Percentiles rank a stretch among this genome's conserved stretches.
Evolutionary conservation across 1,140 invertebrate genomes (phyloP).

Genomic region (Drosophila simulans): DNA sequence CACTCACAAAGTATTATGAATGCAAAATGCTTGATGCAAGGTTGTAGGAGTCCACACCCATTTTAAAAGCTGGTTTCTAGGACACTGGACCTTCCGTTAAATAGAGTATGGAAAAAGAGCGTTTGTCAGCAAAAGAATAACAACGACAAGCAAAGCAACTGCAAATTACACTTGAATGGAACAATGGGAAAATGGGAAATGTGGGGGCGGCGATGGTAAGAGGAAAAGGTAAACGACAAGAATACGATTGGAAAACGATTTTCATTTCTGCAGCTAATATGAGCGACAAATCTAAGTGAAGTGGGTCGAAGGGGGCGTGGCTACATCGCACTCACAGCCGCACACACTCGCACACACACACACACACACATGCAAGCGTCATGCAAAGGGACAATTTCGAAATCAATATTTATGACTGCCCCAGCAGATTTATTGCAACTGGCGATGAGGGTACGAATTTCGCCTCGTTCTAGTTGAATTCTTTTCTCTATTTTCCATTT

Average conservation of each 20-base stretch:
- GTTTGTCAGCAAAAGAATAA: slow-evolving; percentile 61
- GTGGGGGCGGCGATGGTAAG: slow-evolving; percentile 26
- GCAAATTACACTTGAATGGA: slow-evolving; percentile 67
- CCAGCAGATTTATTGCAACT: slow-evolving; percentile 77
- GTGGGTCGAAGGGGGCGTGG: slow-evolving; percentile 28
- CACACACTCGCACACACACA: slow-evolving; percentile 4
- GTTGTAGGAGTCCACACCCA: too few species aligned
- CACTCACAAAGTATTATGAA: too few species aligned
- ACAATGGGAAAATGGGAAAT: slow-evolving; percentile 39
- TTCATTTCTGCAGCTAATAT: slow-evolving; percentile 83
- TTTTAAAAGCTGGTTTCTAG: background rate
- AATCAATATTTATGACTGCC: slow-evolving; percentile 82
- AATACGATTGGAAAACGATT: slow-evolving; percentile 82
- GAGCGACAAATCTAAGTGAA: slow-evolving; percentile 77
- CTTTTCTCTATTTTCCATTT: slow-evolving; percentile 2
- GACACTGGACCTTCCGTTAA: background rate
- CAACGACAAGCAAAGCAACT: slow-evolving; percentile 61
- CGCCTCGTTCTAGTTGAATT: slow-evolving; percentile 46
- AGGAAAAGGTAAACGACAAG: slow-evolving; percentile 74
- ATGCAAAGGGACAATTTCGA: slow-evolving; percentile 70
- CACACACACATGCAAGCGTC: slow-evolving; percentile 17
- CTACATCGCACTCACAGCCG: background rate
- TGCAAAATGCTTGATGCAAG: too few species aligned
- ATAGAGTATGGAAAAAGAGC: slow-evolving; percentile 5
- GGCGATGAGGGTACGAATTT: slow-evolving; percentile 37